Evolutionary conservation across 2,797 vertebrate genomes (phyloP), one percentile per base, ranked within the genome.

Genomic region (Sebastiscus albofasciatus): DNA sequence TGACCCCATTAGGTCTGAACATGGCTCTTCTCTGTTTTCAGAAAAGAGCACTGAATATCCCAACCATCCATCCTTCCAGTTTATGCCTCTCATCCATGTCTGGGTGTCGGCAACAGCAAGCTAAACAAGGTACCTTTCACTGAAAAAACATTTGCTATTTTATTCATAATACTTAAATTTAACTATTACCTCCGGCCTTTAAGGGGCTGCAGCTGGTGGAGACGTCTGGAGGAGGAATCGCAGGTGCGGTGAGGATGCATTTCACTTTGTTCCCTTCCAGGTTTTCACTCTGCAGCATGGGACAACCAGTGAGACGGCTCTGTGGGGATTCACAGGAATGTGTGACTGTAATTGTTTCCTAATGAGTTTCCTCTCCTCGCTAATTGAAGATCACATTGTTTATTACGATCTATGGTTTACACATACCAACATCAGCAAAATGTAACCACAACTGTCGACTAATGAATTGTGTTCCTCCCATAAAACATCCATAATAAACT

Each of bases 321-420:
- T 82, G 83, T 79, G 69, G 82, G 89, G 84, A 88, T 67, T 80
- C 56, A 59, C 64, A 72, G 33, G 76, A 88, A 91, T 70, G 67
- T 60, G 75, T 77, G 62, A 87, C 82, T 87, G 60, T 91, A 92
- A 93, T 94, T 86, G 90, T 90, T 91, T 91, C 71, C 85, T 92
- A 92, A 93, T 92, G 87, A 87, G 79, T 82, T 91, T 87, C 76
- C 75, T 83, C 84, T 86, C 66, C 75, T 39, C 39, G 26, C 83
- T 92, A 90, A 92, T 83, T 90, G 86, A 83, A 72, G 77, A 86
- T 91, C 82, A 75, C 69, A 73, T 87, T 87, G 73, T 86, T 81
- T 86, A 16, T 81, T 80, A 72, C 56, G 14, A 86, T 85, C 81
- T 80, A 89, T 65, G 67, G 39, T 71, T 87, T 83, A 80, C 69